These are phyloP conservation scores for Drosophila yooni DNA, from an alignment of 2,888 invertebrate genomes.

Conservation along the genomic window DNA sequence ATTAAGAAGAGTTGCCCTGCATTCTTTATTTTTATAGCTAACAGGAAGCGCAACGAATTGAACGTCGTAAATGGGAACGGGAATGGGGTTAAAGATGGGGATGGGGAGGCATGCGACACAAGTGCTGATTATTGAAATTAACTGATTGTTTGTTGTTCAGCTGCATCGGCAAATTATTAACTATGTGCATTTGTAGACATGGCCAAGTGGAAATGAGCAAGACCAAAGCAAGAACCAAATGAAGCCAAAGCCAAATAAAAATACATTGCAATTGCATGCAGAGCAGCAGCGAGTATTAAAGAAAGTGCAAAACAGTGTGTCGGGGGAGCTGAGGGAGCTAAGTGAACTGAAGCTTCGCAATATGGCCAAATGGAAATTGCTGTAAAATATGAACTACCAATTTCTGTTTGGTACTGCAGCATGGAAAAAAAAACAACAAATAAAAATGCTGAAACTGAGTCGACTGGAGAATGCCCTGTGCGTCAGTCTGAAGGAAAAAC, in stretches of 20 bases:
- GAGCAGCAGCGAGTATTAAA: slow-evolving; percentile 15
- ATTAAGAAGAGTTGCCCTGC: slow-evolving; percentile 48
- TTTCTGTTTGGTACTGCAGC: slow-evolving; percentile 62
- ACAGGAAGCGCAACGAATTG: slow-evolving; percentile 51
- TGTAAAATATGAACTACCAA: slow-evolving; percentile 80
- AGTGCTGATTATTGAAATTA: slow-evolving; percentile 77
- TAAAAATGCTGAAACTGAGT: not conserved
- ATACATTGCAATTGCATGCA: slow-evolving; percentile 36
- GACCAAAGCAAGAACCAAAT: slow-evolving; percentile 4
- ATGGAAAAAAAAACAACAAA: slow-evolving; percentile 46
- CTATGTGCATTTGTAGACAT: not conserved
- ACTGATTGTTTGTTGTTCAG: slow-evolving; percentile 69
- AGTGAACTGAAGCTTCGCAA: slow-evolving; percentile 56
- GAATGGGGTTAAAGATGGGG: not conserved
- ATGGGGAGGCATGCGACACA: slow-evolving; percentile 64
- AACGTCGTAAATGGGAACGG: slow-evolving; percentile 2
- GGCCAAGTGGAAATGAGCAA: slow-evolving; percentile 6
- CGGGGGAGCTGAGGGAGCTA: not conserved
- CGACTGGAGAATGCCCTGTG: slow-evolving; percentile 15
- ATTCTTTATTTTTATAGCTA: slow-evolving; percentile 32
- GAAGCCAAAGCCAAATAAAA: slow-evolving; percentile 37
- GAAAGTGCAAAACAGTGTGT: slow-evolving; percentile 20
- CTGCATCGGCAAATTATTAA: slow-evolving; percentile 47
- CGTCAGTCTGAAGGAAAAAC: not conserved
- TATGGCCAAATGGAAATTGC: slow-evolving; percentile 80